Evolutionary conservation across 1,140 invertebrate species (phyloP), one percentile per base, ranked within the genome.

Genomic region (Anadara kagoshimensis): DNA sequence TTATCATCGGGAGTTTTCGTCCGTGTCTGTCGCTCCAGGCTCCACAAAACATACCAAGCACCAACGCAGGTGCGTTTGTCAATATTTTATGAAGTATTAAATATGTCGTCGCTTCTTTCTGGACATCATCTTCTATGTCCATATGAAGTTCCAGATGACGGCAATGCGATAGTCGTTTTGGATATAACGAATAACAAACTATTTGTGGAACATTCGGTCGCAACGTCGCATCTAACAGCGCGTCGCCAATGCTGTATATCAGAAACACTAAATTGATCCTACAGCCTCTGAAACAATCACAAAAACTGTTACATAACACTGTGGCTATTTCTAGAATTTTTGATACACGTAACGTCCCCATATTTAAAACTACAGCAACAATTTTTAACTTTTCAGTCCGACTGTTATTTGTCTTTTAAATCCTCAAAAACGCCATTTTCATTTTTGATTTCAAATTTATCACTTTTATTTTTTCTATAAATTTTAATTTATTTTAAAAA

Each of bases 1-100:
- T 64, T 8, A 85, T 77, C 66, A 87, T 78, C 18, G 85, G 85
- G 5, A 86, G 41, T 57, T 84, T 85, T 56, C 85, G 63, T 3
- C 84, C 84, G 47, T 83, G 76, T 65, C 79, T 78, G 54, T 87
- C 85, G 67, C 85, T 87, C 85, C 85, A 87, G 2, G 84, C 82
- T 22, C 85, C 85, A 66, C 83, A 85, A 68, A 86, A 87, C 59
- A 87, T 72, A 18, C 79, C 78, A 14, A 87, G 58, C 22, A 85
- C 70, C 16, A 86, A 56, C 3, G 85, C 84, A 16, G 85, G 85
- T 11, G 82, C 62, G 59, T 85, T 86, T 5, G 84, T 75, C 20
- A 86, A 63, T 41, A 83, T 71, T 69, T 84, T 83, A 62, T 84
- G 82, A 29, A 75, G 66, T n/a, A 87, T 78, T 11, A 86, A 73